phyloP scores from a whole-genome alignment of 2,797 vertebrate genomes.

The Ibycter americanus region DNA sequence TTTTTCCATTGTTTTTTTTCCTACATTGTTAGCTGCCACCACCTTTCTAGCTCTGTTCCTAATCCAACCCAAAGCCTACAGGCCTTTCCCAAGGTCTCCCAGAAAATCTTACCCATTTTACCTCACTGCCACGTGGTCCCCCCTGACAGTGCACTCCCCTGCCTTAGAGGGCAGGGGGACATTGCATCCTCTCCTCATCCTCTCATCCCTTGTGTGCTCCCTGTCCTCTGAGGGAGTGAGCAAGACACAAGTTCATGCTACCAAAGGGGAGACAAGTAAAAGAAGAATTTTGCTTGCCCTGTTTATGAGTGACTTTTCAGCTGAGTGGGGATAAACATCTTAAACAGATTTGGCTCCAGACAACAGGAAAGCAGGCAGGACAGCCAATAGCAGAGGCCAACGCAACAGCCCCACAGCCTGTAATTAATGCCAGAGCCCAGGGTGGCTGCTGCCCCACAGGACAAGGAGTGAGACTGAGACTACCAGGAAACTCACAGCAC shows the following conservation, averaged over 20 bases:
- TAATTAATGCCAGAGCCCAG: neutral
- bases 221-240: neutral
- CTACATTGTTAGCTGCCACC: neutral
- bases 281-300: neutral
- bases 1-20: neutral
- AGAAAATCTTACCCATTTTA: neutral
- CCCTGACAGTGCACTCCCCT: neutral
- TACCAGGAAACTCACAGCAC: neutral
- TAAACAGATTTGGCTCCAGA: neutral
- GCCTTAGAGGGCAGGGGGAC: accelerated
- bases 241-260: neutral
- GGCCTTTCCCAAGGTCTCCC: neutral
- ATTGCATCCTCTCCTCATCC: neutral
- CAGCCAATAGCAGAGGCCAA: neutral
- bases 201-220: neutral
- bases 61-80: neutral
- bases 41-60: neutral
- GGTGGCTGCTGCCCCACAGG: neutral
- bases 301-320: neutral
- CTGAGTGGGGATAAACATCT: neutral
- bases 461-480: neutral
- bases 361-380: neutral
- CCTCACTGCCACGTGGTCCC: neutral
- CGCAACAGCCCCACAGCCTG: neutral
- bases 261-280: neutral